These are phyloP conservation scores for Osmerus mordax DNA, from an alignment of 2,113 vertebrate genomes.

Conservation along the genomic window DNA sequence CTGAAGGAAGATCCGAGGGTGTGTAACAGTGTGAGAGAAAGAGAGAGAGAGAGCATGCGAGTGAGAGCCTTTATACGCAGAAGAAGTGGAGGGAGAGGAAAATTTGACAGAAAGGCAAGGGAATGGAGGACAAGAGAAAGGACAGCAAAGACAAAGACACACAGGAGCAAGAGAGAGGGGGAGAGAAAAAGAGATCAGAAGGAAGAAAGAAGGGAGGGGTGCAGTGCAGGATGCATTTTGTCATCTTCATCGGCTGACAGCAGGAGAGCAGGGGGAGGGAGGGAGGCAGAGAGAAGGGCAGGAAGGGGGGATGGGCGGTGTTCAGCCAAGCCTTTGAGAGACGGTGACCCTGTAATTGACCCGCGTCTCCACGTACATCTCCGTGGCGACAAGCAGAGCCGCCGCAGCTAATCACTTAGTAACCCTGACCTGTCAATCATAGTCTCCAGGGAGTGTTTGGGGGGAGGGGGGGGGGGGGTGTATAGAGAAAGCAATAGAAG, in stretches of 20 bases:
- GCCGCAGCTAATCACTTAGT: conserved; percentile 75
- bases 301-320: conserved; percentile 21
- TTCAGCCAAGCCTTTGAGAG: conserved; percentile 62
- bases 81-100: neutral
- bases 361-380: conserved; percentile 66
- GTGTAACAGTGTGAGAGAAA: conserved; percentile 22
- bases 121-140: conserved; percentile 1
- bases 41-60: conserved; percentile 9
- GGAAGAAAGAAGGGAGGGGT: conserved; percentile 1
- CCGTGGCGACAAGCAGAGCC: conserved; percentile 64
- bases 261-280: conserved; percentile 19
- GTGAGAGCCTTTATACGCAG: neutral
- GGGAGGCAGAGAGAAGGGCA: conserved; percentile 18
- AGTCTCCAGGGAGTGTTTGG: conserved; percentile 9
- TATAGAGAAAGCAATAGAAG: neutral
- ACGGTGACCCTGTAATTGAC: conserved; percentile 73
- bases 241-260: conserved; percentile 66
- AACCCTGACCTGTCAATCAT: conserved; percentile 73
- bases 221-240: conserved; percentile 56
- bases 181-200: neutral
- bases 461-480: conserved; percentile 10
- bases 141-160: neutral
- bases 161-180: neutral
- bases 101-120: neutral
- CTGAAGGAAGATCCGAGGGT: conserved; percentile 39